A percentile compares a stretch with the other conserved stretches of the same genome.
Evolutionary conservation across 2,797 vertebrate genomes (phyloP).

Genomic region (Sternarchorhynchus goeldii): DNA sequence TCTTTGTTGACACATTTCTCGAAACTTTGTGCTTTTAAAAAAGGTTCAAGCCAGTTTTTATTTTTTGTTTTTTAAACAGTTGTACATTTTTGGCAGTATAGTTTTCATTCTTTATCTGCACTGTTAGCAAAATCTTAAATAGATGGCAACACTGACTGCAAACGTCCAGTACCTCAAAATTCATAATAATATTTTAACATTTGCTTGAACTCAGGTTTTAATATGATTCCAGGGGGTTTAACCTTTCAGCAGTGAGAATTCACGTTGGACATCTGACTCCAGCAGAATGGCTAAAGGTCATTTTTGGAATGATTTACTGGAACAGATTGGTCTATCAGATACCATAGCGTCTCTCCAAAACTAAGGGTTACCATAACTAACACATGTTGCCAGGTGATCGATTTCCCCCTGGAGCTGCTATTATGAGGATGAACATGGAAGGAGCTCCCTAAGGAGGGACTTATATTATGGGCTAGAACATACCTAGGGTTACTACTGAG

Average conservation of each 20-base stretch:
- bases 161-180: not conserved
- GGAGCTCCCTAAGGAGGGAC: conserved; percentile 29
- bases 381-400: conserved; percentile 54
- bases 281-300: not conserved
- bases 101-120: not conserved
- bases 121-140: not conserved
- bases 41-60: not conserved
- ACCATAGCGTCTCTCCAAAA: conserved; percentile 26
- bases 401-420: conserved; percentile 40
- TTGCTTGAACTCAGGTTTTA: too few species aligned
- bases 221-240: too few species aligned
- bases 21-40: not conserved
- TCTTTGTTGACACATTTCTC: too few species aligned
- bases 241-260: too few species aligned
- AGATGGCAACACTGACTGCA: not conserved
- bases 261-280: not conserved
- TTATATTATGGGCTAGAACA: conserved; percentile 32
- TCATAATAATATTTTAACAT: not conserved
- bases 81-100: not conserved
- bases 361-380: conserved; percentile 44
- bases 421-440: conserved; percentile 42
- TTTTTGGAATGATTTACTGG: conserved; percentile 22
- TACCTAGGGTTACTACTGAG: conserved; percentile 26
- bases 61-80: not conserved
- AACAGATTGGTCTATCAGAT: conserved; percentile 10